A percentile compares a stretch with the other conserved stretches of the same genome.
Evolutionary conservation across 2,797 vertebrate genomes (phyloP).

Genomic region (Leucoraja ocellata): DNA sequence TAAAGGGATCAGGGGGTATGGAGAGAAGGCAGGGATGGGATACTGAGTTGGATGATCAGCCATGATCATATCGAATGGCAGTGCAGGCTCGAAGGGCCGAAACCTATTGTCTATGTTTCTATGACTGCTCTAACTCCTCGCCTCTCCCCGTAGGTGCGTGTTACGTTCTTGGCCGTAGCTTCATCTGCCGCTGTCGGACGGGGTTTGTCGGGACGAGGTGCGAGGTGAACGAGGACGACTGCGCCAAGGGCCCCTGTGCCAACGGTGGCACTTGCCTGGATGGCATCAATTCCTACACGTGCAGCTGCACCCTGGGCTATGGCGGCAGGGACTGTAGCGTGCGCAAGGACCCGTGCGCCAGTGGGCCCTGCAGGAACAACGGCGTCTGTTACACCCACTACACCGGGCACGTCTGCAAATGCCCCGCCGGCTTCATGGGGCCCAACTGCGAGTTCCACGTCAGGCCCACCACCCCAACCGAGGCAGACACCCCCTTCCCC

Average conservation of each 20-base stretch:
- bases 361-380: constrained; percentile 65
- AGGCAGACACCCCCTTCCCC: constrained; percentile 46
- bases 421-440: constrained; percentile 69
- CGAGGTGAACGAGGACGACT: constrained; percentile 73
- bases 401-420: constrained; percentile 73
- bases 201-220: constrained; percentile 72
- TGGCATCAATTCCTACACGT: constrained; percentile 66
- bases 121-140: background rate
- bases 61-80: no score
- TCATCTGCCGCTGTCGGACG: constrained; percentile 64
- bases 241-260: constrained; percentile 65
- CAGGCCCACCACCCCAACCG: constrained; percentile 49
- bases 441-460: constrained; percentile 64
- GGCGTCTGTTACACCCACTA: constrained; percentile 78
- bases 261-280: constrained; percentile 82
- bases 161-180: constrained; percentile 57
- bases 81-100: no score
- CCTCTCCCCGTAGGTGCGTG: constrained; percentile 67
- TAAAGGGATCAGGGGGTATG: no score
- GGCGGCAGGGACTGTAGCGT: constrained; percentile 64
- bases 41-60: no score
- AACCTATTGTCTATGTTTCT: no score
- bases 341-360: constrained; percentile 64
- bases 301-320: constrained; percentile 78
- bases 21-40: no score